Conservation (phyloP, 2,797 vertebrate species). For the Microchirus variegatus region DNA sequence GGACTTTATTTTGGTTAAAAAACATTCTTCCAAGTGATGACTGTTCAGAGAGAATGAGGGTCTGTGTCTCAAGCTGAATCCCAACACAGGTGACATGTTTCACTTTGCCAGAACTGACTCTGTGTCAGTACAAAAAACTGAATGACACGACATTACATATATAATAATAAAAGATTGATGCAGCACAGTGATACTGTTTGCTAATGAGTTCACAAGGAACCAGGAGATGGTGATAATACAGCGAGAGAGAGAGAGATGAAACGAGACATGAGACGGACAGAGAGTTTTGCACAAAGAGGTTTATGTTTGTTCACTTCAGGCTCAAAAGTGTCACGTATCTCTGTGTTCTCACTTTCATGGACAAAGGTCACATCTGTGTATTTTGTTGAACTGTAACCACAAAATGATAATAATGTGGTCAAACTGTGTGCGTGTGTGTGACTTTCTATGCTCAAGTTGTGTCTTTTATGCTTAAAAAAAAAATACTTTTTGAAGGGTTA, state of each 20-base stretch:
- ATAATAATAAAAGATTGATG: constrained; percentile 18
- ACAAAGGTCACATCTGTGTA: constrained; percentile 22
- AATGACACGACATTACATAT: constrained; percentile 22
- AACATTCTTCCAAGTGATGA: no score
- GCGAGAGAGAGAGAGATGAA: constrained; percentile 15
- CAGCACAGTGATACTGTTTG: constrained; percentile 16
- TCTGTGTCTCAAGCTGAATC: no score
- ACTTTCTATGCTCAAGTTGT: no score
- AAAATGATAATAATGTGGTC: no score
- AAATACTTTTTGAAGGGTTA: no score
- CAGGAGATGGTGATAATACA: constrained; percentile 24
- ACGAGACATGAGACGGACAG: constrained; percentile 34
- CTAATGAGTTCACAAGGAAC: constrained; percentile 41
- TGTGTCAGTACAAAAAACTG: no score
- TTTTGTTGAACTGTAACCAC: not conserved
- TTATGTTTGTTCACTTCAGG: constrained; percentile 35
- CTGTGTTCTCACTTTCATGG: constrained; percentile 5
- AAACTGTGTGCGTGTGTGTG: no score
- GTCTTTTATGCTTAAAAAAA: no score
- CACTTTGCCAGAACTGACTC: no score
- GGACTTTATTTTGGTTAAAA: no score
- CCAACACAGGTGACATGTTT: no score
- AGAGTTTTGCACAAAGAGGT: constrained; percentile 41
- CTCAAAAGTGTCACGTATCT: constrained; percentile 25
- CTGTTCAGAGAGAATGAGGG: no score